phyloP scores from a whole-genome alignment of 2,888 invertebrate species.

The Pandemis corylana region DNA sequence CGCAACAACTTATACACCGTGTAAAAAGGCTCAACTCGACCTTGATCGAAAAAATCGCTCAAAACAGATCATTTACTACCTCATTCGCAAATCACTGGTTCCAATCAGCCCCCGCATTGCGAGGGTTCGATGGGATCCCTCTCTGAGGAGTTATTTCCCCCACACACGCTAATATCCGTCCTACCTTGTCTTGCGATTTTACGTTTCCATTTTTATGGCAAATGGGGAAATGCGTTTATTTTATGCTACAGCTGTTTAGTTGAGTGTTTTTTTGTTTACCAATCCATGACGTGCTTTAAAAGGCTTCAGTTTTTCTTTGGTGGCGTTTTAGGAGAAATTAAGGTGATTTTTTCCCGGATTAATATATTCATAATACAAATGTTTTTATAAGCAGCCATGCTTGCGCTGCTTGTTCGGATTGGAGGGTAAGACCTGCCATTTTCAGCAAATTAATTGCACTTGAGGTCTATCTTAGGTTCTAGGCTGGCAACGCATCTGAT shows the following conservation, averaged over 20 bases:
- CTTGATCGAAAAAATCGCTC: neutral
- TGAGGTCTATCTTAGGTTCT: too few species aligned
- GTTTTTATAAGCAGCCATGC: too few species aligned
- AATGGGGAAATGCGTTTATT: neutral
- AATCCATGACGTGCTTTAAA: neutral
- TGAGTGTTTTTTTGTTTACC: neutral
- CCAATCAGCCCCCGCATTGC: constrained; percentile 1
- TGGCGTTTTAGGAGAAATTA: too few species aligned
- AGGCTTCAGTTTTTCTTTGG: neutral
- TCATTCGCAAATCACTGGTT: constrained; percentile 6
- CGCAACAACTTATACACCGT: neutral
- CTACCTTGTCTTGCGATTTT: constrained; percentile 23
- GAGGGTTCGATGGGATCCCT: constrained; percentile 19
- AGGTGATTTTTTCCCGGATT: too few species aligned
- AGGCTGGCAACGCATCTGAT: too few species aligned
- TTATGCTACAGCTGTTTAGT: constrained; percentile 1
- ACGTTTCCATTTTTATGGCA: neutral
- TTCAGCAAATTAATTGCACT: too few species aligned
- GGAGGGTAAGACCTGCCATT: too few species aligned
- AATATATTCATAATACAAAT: too few species aligned
- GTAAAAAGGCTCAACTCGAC: neutral
- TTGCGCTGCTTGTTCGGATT: too few species aligned
- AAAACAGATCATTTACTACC: constrained; percentile 10
- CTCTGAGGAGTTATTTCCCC: constrained; percentile 24
- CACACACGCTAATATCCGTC: constrained; percentile 22